Conservation (phyloP, 2,797 vertebrate genomes). For the Amblyraja radiata region DNA sequence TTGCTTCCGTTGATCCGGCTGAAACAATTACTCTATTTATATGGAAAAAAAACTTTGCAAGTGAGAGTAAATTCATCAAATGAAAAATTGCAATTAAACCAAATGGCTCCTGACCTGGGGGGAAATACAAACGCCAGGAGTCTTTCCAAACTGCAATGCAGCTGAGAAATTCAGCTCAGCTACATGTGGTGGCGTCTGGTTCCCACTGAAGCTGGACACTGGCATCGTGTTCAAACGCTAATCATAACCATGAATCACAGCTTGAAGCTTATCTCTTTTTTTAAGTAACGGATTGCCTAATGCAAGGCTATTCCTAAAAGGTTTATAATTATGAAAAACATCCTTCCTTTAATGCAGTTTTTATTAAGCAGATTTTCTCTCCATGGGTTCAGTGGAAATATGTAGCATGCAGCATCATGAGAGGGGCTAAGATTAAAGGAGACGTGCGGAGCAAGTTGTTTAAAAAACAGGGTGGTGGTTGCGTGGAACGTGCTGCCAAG, state of each 20-base stretch:
- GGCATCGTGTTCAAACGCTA: background rate
- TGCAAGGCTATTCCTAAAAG: background rate
- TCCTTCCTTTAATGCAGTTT: background rate
- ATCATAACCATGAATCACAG: background rate
- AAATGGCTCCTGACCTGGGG: background rate
- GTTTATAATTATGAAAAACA: background rate
- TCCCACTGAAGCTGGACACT: background rate
- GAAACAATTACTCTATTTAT: background rate
- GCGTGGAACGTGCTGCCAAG: no score
- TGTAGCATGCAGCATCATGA: no score
- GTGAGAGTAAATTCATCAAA: no score
- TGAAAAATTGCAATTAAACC: background rate
- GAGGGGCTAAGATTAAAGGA: no score
- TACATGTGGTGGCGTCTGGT: background rate
- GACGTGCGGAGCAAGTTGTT: no score
- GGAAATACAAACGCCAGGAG: background rate
- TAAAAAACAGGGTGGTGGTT: no score
- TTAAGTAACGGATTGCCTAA: background rate
- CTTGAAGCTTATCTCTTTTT: background rate
- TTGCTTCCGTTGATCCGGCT: background rate
- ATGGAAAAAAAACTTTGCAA: no score
- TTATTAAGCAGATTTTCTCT: background rate
- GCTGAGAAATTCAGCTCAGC: background rate
- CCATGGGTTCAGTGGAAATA: background rate
- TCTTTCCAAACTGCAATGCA: background rate